phyloP scores from a whole-genome alignment of 2,888 invertebrate species.

The Amphipyra berbera region DNA sequence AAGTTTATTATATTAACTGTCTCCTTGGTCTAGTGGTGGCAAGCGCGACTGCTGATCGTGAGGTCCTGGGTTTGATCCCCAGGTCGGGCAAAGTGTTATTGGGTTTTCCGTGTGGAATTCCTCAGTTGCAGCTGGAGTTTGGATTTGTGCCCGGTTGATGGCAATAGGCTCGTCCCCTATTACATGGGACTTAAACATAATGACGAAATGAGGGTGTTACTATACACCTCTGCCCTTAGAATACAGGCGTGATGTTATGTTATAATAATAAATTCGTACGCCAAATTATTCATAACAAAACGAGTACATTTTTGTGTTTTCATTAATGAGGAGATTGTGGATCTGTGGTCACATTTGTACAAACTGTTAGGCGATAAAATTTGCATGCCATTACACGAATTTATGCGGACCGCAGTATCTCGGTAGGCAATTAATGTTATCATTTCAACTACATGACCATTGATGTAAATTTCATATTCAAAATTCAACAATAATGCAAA shows the following conservation, averaged over 20 bases:
- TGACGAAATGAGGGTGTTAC: too few relatives aligned
- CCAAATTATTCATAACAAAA: slow-evolving; percentile 9
- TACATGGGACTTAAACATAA: too few relatives aligned
- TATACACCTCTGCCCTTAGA: too few relatives aligned
- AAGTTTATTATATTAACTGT: too few relatives aligned
- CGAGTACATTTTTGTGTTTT: slow-evolving; percentile 39
- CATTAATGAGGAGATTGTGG: slow-evolving; percentile 49
- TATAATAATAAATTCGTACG: background rate
- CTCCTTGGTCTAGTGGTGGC: too few relatives aligned
- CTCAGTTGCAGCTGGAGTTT: too few relatives aligned
- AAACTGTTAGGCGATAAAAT: slow-evolving; percentile 62
- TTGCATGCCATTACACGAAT: slow-evolving; percentile 69
- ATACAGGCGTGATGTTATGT: background rate
- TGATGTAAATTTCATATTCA: slow-evolving; percentile 32
- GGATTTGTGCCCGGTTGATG: too few relatives aligned
- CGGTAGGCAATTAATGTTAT: slow-evolving; percentile 60
- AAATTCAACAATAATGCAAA: slow-evolving; percentile 23
- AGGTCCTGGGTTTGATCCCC: too few relatives aligned
- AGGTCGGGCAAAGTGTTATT: too few relatives aligned
- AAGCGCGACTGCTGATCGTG: too few relatives aligned
- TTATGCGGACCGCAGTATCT: slow-evolving; percentile 56
- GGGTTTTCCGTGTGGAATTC: too few relatives aligned
- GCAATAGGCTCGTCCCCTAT: too few relatives aligned
- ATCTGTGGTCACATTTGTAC: slow-evolving; percentile 54
- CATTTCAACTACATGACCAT: slow-evolving; percentile 37